These are phyloP conservation scores for Hyaena hyaena DNA, from an alignment of 2,113 vertebrate species.

Conservation along the genomic window DNA sequence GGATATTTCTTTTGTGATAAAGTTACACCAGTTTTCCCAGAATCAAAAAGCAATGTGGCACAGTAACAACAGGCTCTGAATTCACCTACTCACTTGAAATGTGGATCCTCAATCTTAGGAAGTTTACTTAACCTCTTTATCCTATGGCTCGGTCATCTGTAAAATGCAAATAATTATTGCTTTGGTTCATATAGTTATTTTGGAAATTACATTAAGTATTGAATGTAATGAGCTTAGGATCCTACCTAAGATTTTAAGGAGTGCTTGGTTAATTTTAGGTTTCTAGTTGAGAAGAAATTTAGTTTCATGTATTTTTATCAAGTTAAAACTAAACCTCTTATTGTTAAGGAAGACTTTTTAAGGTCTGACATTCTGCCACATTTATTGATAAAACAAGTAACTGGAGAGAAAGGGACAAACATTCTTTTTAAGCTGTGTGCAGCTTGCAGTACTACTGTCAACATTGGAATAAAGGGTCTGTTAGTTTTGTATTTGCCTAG, in stretches of 20 bases:
- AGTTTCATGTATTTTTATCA: not conserved
- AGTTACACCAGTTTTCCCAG: not conserved
- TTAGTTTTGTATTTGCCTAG: not conserved
- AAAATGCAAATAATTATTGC: not conserved
- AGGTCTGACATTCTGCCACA: not conserved
- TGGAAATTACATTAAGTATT: not conserved
- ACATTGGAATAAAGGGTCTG: not conserved
- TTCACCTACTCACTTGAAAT: not conserved
- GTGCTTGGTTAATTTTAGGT: not conserved
- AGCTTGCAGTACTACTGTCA: not conserved
- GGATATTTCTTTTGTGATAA: not conserved
- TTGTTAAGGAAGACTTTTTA: not conserved
- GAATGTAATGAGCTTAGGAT: not conserved
- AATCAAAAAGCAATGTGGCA: not conserved
- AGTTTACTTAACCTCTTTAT: not conserved
- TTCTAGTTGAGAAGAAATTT: not conserved
- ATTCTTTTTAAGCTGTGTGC: not conserved
- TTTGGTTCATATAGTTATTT: not conserved
- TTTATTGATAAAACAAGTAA: constrained; percentile 2
- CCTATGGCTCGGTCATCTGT: not conserved
- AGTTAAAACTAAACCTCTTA: not conserved
- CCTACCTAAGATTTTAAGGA: not conserved
- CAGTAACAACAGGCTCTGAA: not conserved
- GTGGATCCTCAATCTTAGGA: not conserved
- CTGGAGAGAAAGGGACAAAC: not conserved